Evolutionary conservation across 2,888 invertebrate genomes (phyloP).

Genomic region (Carabus problematicus): DNA sequence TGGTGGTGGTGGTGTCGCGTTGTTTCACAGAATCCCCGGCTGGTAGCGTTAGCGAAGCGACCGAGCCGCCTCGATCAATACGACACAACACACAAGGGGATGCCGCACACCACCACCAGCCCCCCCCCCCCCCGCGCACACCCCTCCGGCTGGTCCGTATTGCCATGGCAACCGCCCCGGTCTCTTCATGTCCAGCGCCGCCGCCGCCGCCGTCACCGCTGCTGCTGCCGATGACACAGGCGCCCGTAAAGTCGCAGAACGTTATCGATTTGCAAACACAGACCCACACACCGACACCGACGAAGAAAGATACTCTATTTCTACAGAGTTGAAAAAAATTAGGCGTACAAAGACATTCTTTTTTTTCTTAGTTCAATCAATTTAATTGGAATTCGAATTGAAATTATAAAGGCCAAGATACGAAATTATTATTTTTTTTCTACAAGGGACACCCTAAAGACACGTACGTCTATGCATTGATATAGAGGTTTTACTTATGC

Average conservation of each 20-base stretch:
- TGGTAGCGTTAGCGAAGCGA: too few relatives aligned
- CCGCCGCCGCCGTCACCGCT: slow-evolving; percentile 3
- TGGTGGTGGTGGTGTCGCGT: slow-evolving; percentile 3
- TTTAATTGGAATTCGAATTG: too few relatives aligned
- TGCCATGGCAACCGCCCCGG: slow-evolving; percentile 6
- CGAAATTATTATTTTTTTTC: too few relatives aligned
- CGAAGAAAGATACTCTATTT: background rate
- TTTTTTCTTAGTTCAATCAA: too few relatives aligned
- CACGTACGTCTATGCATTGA: too few relatives aligned
- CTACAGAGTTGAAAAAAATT: background rate
- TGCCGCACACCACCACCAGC: slow-evolving; percentile 7
- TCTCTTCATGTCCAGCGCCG: background rate
- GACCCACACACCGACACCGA: background rate
- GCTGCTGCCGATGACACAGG: too few relatives aligned
- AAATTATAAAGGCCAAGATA: too few relatives aligned
- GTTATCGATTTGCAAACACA: background rate
- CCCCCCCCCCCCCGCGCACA: too few relatives aligned
- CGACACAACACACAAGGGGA: slow-evolving; percentile 1
- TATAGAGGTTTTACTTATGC: too few relatives aligned
- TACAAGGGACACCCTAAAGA: too few relatives aligned
- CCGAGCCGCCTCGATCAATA: background rate
- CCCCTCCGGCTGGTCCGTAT: background rate
- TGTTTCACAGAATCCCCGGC: slow-evolving; percentile 10
- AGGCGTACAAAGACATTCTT: too few relatives aligned
- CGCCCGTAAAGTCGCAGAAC: too few relatives aligned